Base-by-base conservation (phyloP, 2,888 invertebrate species). In the Dexiosoma caninum region DNA sequence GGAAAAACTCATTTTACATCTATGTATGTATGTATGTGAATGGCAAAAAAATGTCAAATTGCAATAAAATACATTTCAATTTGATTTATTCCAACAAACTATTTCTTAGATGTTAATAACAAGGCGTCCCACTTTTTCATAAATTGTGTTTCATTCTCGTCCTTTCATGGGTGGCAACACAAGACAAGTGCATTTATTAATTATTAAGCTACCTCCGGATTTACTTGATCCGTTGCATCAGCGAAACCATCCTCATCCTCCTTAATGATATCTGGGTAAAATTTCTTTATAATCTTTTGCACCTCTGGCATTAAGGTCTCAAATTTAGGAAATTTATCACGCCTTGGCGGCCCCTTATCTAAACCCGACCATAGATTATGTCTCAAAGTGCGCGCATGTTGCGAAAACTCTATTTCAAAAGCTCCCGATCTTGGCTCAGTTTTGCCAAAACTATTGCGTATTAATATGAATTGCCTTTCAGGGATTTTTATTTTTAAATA, bases 401-500 rank as follows among this genome's bases (percentile, higher is more conserved):
- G 89, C 1, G 87, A 82, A 46, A 90, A 83, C 0, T 75, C 62
- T 2, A 90, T 86, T 84, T 90, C 89, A 69, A 89, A 90, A 19
- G 89, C 83, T 0, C 89, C 89, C 0, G 83, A 81, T 0, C 89
- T 84, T 0, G 88, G 87, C 5, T 16, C n/a, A 14, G 77, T 42
- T 44, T 86, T 87, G 2, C 87, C 87, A 44, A 86, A 84, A 30
- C 70, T 77, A 76, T 90, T 90, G 32, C 85, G 84, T 0, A 88
- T 82, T 59, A 89, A 60, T 49, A 85, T 85, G 64, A 89, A 86
- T 30, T 85, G 80, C 4, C 87, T 86, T 8, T 87, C 85, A 0
- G 89, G 88, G n/a, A 87, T 85, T 23, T 83, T 59, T 0, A 79
- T 35, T 78, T 85, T 78, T 23, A 90, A 72, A 55, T 83, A 89